Conservation (phyloP, 2,888 invertebrate species). For the Papilio gigon region DNA sequence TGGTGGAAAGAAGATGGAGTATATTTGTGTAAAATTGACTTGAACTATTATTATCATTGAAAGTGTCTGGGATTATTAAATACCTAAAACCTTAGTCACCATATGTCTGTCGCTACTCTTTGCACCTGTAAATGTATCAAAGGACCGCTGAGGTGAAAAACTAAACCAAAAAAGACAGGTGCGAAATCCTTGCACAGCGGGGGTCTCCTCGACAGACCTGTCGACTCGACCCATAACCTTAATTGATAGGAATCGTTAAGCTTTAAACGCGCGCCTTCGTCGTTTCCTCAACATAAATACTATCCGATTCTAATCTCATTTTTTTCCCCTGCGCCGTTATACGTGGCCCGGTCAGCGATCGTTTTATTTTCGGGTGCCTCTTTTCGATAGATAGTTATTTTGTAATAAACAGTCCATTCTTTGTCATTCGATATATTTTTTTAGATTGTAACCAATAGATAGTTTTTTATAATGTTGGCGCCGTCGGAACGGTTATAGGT, state of each 20-base stretch:
- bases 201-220: conserved; percentile 67
- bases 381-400: conserved; percentile 74
- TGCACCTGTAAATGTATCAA: conserved; percentile 43
- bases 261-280: conserved; percentile 75
- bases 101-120: conserved; percentile 41
- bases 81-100: conserved; percentile 29
- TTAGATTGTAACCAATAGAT: conserved; percentile 66
- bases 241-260: conserved; percentile 83
- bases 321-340: conserved; percentile 70
- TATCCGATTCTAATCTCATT: conserved; percentile 74
- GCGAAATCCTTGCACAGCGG: conserved; percentile 75
- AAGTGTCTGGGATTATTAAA: not conserved
- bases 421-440: conserved; percentile 80
- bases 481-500: conserved; percentile 65
- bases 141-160: conserved; percentile 49
- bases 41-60: not conserved
- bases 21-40: no score
- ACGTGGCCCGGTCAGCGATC: conserved; percentile 61
- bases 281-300: conserved; percentile 79
- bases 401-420: conserved; percentile 80
- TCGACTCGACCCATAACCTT: conserved; percentile 78
- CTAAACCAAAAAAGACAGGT: conserved; percentile 54
- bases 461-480: conserved; percentile 66
- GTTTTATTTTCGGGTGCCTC: conserved; percentile 81
- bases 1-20: no score